Conservation (phyloP, 2,888 invertebrate species). For the Parochlus steinenii region DNA sequence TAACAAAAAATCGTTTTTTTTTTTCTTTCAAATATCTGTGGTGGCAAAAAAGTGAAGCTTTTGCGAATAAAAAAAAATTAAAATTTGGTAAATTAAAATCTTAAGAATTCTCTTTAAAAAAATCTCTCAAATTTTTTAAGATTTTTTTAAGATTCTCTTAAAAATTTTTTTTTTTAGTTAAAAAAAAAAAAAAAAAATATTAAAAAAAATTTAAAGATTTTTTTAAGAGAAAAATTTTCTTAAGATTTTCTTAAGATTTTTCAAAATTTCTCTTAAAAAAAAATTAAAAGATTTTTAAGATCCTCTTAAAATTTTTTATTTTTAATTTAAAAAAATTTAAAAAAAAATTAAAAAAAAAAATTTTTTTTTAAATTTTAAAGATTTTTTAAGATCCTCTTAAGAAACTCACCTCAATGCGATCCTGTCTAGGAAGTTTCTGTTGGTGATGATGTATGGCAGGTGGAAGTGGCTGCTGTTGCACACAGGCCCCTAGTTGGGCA, state of each 20-base stretch:
- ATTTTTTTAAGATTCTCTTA: too few relatives aligned
- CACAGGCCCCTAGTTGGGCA: conserved; percentile 52
- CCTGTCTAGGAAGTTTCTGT: conserved; percentile 88
- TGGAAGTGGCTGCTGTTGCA: conserved; percentile 72
- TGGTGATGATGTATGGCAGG: too few relatives aligned
- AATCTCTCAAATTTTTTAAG: too few relatives aligned
- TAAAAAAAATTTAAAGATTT: too few relatives aligned
- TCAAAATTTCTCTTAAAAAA: conserved; percentile 6
- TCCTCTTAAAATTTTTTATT: background rate
- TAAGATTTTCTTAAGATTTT: conserved; percentile 14
- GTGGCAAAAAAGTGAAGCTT: background rate
- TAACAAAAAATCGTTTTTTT: background rate
- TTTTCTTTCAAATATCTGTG: background rate
- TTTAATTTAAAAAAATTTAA: background rate
- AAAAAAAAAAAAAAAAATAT: too few relatives aligned
- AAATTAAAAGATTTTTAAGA: background rate
- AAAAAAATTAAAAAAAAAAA: too few relatives aligned
- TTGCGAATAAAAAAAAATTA: background rate
- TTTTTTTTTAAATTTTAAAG: background rate
- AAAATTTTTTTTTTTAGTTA: too few relatives aligned
- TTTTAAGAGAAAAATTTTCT: too few relatives aligned
- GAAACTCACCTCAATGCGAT: conserved; percentile 83
- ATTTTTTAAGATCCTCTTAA: background rate
- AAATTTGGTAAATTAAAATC: background rate
- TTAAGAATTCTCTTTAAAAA: too few relatives aligned